phyloP scores from a whole-genome alignment of 2,113 vertebrate genomes.

The Cebus imitator region DNA sequence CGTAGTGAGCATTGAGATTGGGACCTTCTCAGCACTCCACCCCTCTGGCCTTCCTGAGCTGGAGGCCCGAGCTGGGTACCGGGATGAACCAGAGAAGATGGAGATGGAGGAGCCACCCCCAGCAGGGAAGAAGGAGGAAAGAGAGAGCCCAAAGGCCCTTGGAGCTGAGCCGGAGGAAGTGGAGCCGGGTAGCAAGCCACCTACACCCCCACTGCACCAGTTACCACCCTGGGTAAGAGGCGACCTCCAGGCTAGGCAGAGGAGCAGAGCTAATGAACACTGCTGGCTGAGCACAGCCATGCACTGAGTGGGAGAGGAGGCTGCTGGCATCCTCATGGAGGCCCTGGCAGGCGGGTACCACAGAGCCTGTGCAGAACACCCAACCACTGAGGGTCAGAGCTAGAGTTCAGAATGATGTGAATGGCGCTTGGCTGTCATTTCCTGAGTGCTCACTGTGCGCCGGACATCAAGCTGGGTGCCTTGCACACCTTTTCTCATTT shows the following conservation, averaged over 20 bases:
- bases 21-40: constrained; percentile 82
- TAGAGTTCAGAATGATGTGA: neutral
- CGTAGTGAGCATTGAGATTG: constrained; percentile 90
- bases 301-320: rapidly evolving
- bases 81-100: constrained; percentile 79
- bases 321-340: neutral
- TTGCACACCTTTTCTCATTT: neutral
- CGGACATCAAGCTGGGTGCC: neutral
- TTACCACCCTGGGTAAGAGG: constrained; percentile 97
- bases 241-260: neutral
- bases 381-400: neutral
- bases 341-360: neutral
- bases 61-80: constrained; percentile 85
- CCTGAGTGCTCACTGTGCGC: neutral
- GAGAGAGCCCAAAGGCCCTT: constrained; percentile 43
- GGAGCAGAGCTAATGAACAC: no score
- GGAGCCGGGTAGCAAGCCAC: constrained; percentile 88
- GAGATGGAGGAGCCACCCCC: constrained; percentile 82
- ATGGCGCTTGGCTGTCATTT: rapidly evolving
- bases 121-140: constrained; percentile 44
- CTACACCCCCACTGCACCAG: constrained; percentile 95
- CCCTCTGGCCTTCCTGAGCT: neutral
- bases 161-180: constrained; percentile 75
- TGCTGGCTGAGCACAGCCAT: neutral
- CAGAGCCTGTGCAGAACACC: neutral